These are phyloP conservation scores for Hydrotaea diabolus DNA, from an alignment of 2,888 invertebrate genomes.

Conservation along the genomic window DNA sequence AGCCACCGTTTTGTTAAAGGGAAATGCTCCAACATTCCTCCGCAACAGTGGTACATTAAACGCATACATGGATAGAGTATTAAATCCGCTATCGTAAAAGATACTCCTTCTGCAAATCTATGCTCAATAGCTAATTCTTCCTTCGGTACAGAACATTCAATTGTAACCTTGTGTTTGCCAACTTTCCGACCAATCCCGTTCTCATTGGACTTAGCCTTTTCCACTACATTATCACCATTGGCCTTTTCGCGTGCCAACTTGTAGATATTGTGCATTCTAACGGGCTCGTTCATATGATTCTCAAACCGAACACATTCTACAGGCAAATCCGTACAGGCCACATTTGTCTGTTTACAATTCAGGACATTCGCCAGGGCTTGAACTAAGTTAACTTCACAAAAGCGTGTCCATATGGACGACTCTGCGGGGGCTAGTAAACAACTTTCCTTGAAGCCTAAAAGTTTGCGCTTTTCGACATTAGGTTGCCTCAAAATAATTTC, in stretches of 20 bases:
- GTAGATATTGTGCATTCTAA: constrained; percentile 91
- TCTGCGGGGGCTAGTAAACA: constrained; percentile 92
- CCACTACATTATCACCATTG: constrained; percentile 73
- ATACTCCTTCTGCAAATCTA: constrained; percentile 90
- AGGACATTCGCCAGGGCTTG: constrained; percentile 79
- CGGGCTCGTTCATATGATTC: constrained; percentile 90
- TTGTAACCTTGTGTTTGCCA: constrained; percentile 80
- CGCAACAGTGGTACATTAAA: constrained; percentile 82
- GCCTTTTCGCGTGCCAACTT: constrained; percentile 85
- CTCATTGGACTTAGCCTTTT: background rate
- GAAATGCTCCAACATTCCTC: constrained; percentile 78
- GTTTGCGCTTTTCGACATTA: constrained; percentile 73
- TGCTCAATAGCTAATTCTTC: constrained; percentile 82
- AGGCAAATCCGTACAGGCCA: constrained; percentile 82
- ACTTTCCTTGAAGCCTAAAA: constrained; percentile 90
- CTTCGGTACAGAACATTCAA: constrained; percentile 80
- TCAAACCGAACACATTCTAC: constrained; percentile 89
- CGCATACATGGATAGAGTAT: constrained; percentile 88
- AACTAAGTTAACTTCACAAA: constrained; percentile 93
- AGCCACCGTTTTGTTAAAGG: constrained; percentile 87
- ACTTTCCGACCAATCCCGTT: constrained; percentile 41
- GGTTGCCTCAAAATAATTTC: constrained; percentile 82
- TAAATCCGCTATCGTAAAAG: constrained; percentile 91
- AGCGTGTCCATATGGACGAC: constrained; percentile 93
- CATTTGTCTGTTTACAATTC: constrained; percentile 80